phyloP scores from a whole-genome alignment of 30 jellyfish, hydroid and myxozoan species.

The Phacellophora camtschatica region DNA sequence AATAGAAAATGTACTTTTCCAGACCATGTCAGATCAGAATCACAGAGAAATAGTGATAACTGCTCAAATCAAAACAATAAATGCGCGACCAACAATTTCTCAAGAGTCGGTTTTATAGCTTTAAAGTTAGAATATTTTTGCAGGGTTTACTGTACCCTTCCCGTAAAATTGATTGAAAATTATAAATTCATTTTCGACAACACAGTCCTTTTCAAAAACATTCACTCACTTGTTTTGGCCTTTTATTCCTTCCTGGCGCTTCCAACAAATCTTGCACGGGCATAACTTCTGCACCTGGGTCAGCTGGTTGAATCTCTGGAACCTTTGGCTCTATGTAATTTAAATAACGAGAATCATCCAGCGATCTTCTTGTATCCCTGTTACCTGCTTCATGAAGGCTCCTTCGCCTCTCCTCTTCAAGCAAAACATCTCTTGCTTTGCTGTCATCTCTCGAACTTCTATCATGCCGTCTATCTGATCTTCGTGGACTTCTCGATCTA shows the following conservation, averaged over 20 bases:
- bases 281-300: conserved; percentile 72
- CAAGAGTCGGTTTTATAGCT: too few species aligned
- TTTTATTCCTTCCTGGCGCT: conserved; percentile 78
- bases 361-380: neutral
- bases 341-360: conserved; percentile 1
- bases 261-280: conserved; percentile 88
- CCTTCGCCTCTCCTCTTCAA: conserved; percentile 17
- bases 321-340: neutral
- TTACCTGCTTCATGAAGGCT: neutral
- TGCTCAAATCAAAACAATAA: too few species aligned
- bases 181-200: too few species aligned
- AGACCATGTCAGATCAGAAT: too few species aligned
- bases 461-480: conserved; percentile 32
- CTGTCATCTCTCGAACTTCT: neutral
- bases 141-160: too few species aligned
- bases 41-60: too few species aligned
- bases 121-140: too few species aligned
- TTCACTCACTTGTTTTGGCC: conserved; percentile 90
- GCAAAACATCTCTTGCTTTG: neutral
- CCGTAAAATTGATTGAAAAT: too few species aligned
- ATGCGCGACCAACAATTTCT: too few species aligned
- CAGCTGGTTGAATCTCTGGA: conserved; percentile 24
- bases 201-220: too few species aligned
- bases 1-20: too few species aligned
- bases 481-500: conserved; percentile 23